Evolutionary conservation across 2,113 vertebrate genomes (phyloP).

Genomic region (Cyanoderma ruficeps): DNA sequence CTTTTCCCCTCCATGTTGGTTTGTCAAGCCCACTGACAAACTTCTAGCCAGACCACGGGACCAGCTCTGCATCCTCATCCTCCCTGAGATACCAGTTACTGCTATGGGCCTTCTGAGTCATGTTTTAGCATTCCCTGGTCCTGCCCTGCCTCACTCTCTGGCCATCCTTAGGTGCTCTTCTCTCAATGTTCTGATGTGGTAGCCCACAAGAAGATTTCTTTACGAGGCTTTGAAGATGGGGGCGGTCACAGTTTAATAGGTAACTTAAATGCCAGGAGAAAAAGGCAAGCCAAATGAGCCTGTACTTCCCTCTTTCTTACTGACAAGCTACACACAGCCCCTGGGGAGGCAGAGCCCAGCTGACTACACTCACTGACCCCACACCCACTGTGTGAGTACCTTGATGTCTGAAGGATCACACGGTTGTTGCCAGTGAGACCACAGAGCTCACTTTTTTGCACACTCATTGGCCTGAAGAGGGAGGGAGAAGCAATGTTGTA

Average conservation of each 20-base stretch:
- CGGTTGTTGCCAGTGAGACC: not conserved
- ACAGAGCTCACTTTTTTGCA: not conserved
- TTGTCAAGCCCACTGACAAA: not conserved
- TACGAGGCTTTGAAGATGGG: not conserved
- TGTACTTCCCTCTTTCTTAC: not conserved
- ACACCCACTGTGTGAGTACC: not conserved
- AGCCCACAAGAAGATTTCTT: not conserved
- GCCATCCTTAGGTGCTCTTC: not conserved
- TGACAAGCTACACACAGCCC: not conserved
- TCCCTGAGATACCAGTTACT: not conserved
- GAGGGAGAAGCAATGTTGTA: not conserved
- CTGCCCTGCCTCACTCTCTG: not conserved
- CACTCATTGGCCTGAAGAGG: not conserved
- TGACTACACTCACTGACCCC: not conserved
- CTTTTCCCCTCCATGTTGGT: not conserved
- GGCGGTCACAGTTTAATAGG: not conserved
- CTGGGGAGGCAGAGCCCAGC: rapidly evolving
- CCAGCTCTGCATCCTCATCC: not conserved
- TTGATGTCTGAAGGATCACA: rapidly evolving
- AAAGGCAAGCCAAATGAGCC: not conserved
- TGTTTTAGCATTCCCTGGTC: not conserved
- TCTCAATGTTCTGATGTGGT: not conserved
- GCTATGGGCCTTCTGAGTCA: not conserved
- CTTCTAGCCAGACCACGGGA: not conserved
- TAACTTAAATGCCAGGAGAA: not conserved